phyloP scores from a whole-genome alignment of 2,797 vertebrate species.

The Rhabdomys pumilio region DNA sequence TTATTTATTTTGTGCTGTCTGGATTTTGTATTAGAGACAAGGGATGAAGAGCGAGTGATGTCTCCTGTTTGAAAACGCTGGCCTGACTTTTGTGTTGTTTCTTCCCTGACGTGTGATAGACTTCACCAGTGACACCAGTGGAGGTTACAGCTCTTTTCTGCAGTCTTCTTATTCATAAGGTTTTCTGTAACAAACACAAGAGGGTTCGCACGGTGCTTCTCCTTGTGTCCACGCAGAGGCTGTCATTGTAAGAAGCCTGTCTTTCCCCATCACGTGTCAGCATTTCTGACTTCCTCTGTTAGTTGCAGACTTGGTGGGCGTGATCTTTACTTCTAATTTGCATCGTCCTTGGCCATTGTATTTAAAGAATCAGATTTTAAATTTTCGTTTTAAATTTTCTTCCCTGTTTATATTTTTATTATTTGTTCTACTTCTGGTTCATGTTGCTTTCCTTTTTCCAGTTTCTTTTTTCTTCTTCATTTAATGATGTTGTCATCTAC shows the following conservation, averaged over 20 bases:
- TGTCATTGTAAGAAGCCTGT: background rate
- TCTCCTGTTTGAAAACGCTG: constrained; percentile 19
- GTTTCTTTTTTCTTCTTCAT: background rate
- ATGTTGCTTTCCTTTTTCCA: background rate
- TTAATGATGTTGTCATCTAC: background rate
- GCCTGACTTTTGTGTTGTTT: background rate
- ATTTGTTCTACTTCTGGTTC: constrained; percentile 11
- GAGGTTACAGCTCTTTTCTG: background rate
- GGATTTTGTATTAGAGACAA: background rate
- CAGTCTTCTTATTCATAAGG: background rate
- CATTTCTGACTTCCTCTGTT: background rate
- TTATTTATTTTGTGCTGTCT: constrained; percentile 13
- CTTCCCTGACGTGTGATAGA: background rate
- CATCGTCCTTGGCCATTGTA: background rate
- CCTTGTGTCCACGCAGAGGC: background rate
- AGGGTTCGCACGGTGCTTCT: background rate
- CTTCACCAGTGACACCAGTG: background rate
- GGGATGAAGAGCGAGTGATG: background rate
- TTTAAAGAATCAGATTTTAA: constrained; percentile 7
- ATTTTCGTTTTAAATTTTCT: background rate
- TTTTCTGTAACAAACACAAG: background rate
- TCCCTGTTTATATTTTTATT: background rate
- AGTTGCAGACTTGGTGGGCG: background rate
- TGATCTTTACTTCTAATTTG: background rate
- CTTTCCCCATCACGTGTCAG: background rate